Evolutionary conservation across 2,888 invertebrate genomes (phyloP), one percentile per base, ranked within the genome.

Genomic region (Aquatica leii): DNA sequence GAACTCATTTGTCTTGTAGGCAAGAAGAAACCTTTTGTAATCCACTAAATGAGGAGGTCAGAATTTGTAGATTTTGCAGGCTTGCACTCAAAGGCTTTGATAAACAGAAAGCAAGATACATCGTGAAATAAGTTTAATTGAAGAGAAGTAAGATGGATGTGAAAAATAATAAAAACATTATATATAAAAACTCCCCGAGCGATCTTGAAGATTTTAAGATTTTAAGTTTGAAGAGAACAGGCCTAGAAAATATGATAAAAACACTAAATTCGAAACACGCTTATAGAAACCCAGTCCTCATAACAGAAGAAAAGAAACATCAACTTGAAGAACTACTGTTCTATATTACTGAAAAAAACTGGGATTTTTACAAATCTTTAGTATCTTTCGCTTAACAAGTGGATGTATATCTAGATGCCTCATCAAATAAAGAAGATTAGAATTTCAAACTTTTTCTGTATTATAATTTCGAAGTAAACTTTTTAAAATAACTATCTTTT

Each of bases 1-100:
- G 43, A 56, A 24, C 40, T 61, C 2, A 55, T 60, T n/a, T 12
- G 51, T 5, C 31, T 18, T 46, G 62, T 49, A 21, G 31, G 55
- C 11, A 43, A 41, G 12, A 53, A 50, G 24, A 40, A 59, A 37
- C 51, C 49, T 17, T 52, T 59, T 41, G 9, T 43, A 15, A 52
- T 59, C 8, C 1, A 8, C 2, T 37, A 58, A 51, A 18, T 58
- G 51, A 5, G 34, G 8, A 2, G 8, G 12, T 1, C 49, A 17
- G 57, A 58, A n/a, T 58, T 49, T 59, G 14, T 34, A 12, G 12
- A 24, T 43, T 54, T 53, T 43, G 14, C 17, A n/a, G 34, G 12
- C 2, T 43, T 54, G 21, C 31, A n/a, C 18, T n/a, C 11, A 20
- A 53, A 9, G 15, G 18, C n/a, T 12, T 55, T 55, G 20, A 40